These are phyloP conservation scores for Tetramorium parvispinum DNA, from an alignment of 1,140 invertebrate species.

Conservation along the genomic window DNA sequence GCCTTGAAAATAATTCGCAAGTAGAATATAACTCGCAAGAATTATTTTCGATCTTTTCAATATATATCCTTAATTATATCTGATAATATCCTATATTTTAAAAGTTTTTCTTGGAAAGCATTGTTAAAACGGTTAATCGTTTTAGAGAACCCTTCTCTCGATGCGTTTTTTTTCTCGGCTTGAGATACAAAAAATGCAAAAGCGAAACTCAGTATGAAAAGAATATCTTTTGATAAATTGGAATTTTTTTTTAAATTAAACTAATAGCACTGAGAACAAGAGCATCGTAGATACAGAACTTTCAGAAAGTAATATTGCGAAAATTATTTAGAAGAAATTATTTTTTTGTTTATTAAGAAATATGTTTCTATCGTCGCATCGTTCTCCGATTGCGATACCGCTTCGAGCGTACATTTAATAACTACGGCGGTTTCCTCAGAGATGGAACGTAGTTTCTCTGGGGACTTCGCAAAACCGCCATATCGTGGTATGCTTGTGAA, in stretches of 20 bases:
- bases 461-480: conserved; percentile 6
- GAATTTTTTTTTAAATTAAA: not conserved
- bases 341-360: conserved; percentile 2
- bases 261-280: not conserved
- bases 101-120: not conserved
- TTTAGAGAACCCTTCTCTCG: not conserved
- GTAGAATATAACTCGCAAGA: not conserved
- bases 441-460: conserved; percentile 16
- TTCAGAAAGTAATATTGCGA: not conserved
- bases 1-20: conserved; percentile 30
- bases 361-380: not conserved
- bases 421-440: not conserved
- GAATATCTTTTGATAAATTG: not conserved
- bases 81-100: not conserved
- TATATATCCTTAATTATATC: not conserved
- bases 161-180: not conserved
- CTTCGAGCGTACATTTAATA: conserved; percentile 25
- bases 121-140: not conserved
- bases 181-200: not conserved
- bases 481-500: not conserved
- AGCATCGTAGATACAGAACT: not conserved
- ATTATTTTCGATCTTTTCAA: not conserved
- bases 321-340: not conserved
- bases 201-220: not conserved
- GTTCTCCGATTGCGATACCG: not conserved